A percentile compares a stretch with the other conserved stretches of the same genome.
These are phyloP conservation scores for Cyclophora albipunctata DNA, from an alignment of 2,888 invertebrate genomes.

Conservation along the genomic window DNA sequence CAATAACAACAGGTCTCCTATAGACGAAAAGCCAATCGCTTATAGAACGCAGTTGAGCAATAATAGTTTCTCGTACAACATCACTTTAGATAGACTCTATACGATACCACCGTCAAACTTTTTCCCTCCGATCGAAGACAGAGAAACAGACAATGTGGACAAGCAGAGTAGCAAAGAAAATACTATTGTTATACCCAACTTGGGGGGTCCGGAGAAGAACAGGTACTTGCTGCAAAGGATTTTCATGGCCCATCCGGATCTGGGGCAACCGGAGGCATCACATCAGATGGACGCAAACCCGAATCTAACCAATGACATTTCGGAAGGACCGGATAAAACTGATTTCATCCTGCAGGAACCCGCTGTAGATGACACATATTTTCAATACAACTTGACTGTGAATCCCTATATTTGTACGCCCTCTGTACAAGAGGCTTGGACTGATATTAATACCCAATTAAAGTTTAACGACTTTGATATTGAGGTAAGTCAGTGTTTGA, in stretches of 20 bases:
- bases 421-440: constrained; percentile 23
- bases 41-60: background rate
- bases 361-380: constrained; percentile 20
- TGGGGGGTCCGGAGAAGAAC: constrained; percentile 18
- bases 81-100: constrained; percentile 28
- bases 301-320: constrained; percentile 1
- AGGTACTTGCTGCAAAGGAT: constrained; percentile 29
- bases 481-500: constrained; percentile 37
- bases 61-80: constrained; percentile 1
- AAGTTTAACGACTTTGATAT: constrained; percentile 47
- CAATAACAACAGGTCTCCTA: background rate
- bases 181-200: constrained; percentile 29
- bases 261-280: background rate
- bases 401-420: constrained; percentile 30
- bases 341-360: constrained; percentile 42
- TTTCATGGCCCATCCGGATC: constrained; percentile 9
- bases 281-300: background rate
- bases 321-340: constrained; percentile 27
- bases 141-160: constrained; percentile 23
- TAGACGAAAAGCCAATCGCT: too few relatives aligned
- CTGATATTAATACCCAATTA: constrained; percentile 47
- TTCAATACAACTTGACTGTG: constrained; percentile 31
- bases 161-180: constrained; percentile 26
- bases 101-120: constrained; percentile 38
- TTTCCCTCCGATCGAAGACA: constrained; percentile 39